These are phyloP conservation scores for Lepus timidus DNA, from an alignment of 2,113 vertebrate genomes.

Conservation along the genomic window DNA sequence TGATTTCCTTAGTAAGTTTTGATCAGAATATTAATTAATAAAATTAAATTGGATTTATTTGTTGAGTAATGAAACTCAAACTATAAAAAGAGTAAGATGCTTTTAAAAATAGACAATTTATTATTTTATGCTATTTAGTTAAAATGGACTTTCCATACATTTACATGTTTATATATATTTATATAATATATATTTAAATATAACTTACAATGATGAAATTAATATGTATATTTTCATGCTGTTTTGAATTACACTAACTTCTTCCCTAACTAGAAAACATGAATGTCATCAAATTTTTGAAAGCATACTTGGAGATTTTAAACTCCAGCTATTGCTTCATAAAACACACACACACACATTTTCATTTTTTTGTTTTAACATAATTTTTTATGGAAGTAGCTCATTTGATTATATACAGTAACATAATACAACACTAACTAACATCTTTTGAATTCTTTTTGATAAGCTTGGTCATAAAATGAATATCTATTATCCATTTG, in stretches of 20 bases:
- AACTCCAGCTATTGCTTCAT: background rate
- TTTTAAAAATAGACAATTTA: background rate
- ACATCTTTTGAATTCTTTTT: background rate
- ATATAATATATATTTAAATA: background rate
- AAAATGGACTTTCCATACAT: background rate
- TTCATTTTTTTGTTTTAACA: background rate
- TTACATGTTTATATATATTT: background rate
- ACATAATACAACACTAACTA: background rate
- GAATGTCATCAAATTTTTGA: background rate
- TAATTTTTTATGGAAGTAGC: background rate
- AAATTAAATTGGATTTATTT: background rate
- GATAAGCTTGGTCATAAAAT: background rate
- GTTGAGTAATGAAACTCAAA: background rate
- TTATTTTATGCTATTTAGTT: slow-evolving; percentile 25
- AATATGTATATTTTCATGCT: background rate
- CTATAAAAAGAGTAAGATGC: background rate
- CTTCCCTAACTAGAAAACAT: background rate
- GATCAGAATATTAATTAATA: slow-evolving; percentile 12
- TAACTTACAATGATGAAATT: background rate
- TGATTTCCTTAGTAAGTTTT: background rate
- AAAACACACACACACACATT: background rate
- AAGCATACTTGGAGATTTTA: slow-evolving; percentile 17
- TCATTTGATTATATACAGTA: background rate
- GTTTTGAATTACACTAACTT: background rate
- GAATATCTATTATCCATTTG: background rate